Evolutionary conservation across 2,888 invertebrate genomes (phyloP).

Genomic region (Plutella xylostella): DNA sequence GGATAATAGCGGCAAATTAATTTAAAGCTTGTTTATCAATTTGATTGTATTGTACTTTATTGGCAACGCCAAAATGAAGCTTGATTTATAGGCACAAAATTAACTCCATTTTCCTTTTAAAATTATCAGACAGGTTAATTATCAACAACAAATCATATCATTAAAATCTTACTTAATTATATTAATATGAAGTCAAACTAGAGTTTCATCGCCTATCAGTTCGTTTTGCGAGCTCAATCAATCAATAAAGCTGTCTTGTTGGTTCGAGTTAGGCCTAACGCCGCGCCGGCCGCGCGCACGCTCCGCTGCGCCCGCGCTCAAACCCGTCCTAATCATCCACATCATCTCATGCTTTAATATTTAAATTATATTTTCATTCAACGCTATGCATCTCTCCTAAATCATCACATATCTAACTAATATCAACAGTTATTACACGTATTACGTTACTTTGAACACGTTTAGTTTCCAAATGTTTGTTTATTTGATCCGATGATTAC

Average conservation of each 20-base stretch:
- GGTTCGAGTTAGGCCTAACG: conserved; percentile 57
- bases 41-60: too few relatives aligned
- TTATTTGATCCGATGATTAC: conserved; percentile 46
- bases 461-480: conserved; percentile 47
- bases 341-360: conserved; percentile 52
- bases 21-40: conserved; percentile 33
- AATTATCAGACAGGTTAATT: too few relatives aligned
- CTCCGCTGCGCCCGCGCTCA: conserved; percentile 35
- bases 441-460: conserved; percentile 55
- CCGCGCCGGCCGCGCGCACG: conserved; percentile 41
- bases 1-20: conserved; percentile 44
- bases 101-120: too few relatives aligned
- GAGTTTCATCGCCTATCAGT: conserved; percentile 42
- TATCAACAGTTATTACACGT: conserved; percentile 58
- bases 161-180: conserved; percentile 8
- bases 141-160: too few relatives aligned
- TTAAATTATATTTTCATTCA: conserved; percentile 56
- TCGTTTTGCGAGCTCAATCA: conserved; percentile 46
- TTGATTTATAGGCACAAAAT: too few relatives aligned
- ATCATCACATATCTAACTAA: conserved; percentile 57
- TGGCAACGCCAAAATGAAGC: too few relatives aligned
- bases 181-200: conserved; percentile 2
- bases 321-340: conserved; percentile 42
- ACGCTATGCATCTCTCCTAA: conserved; percentile 43
- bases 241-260: conserved; percentile 40